Evolutionary conservation across 2,797 vertebrate genomes (phyloP).

Genomic region (Anabacerthia variegaticeps): DNA sequence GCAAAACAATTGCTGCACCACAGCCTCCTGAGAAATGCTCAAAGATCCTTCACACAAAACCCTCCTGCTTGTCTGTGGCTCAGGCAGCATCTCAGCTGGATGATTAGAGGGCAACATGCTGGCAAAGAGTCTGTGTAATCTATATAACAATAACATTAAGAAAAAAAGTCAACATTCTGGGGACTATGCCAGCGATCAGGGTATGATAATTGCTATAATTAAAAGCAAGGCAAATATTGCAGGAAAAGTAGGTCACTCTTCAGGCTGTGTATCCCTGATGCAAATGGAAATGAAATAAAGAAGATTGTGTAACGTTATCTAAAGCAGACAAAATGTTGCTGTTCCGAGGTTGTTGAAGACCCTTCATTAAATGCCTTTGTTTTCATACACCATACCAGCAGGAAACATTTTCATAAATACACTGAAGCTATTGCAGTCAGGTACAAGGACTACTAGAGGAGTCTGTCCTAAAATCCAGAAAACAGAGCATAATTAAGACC

Average conservation of each 20-base stretch:
- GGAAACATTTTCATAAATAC: neutral
- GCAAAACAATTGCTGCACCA: neutral
- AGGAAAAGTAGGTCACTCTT: constrained; percentile 73
- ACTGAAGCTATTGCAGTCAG: neutral
- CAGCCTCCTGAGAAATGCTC: constrained; percentile 4
- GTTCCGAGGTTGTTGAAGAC: neutral
- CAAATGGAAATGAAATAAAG: constrained; percentile 40
- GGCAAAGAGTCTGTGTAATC: constrained; percentile 59
- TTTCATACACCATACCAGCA: neutral
- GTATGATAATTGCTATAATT: constrained; percentile 75
- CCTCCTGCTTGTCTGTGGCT: neutral
- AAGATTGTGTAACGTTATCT: constrained; percentile 22
- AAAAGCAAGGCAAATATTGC: constrained; percentile 73
- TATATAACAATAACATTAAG: constrained; percentile 69
- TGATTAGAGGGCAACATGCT: constrained; percentile 55
- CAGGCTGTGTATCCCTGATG: constrained; percentile 43
- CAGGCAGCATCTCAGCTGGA: neutral
- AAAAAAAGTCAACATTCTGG: constrained; percentile 61
- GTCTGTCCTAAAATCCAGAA: neutral
- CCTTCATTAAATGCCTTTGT: neutral
- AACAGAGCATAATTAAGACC: neutral
- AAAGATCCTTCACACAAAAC: neutral
- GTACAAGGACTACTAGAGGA: neutral
- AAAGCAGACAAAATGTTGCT: constrained; percentile 6
- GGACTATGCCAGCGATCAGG: constrained; percentile 60